phyloP scores from a whole-genome alignment of 1,140 invertebrate genomes.

The Bombus ignitus region DNA sequence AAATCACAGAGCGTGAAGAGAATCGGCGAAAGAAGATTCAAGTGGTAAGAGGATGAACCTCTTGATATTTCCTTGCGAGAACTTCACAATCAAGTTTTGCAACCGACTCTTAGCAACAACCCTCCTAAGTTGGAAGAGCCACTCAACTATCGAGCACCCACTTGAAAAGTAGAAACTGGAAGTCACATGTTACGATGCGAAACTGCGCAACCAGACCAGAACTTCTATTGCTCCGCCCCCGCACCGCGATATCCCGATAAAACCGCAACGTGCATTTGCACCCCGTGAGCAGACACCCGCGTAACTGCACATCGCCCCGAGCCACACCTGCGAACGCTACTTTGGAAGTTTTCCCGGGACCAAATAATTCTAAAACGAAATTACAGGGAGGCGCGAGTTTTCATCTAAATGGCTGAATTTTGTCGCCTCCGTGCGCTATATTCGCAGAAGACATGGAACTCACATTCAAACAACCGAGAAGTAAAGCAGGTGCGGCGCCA shows the following conservation, averaged over 20 bases:
- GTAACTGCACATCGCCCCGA: not conserved
- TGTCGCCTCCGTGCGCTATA: not conserved
- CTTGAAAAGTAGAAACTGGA: conserved; percentile 42
- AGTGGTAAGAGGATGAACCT: not conserved
- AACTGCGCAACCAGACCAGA: not conserved
- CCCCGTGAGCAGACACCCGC: not conserved
- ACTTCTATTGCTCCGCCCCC: conserved; percentile 6
- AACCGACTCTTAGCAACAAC: not conserved
- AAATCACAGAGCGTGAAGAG: too few species aligned
- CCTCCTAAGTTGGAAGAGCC: conserved; percentile 8
- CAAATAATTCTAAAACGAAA: conserved; percentile 41
- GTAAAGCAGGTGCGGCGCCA: not conserved
- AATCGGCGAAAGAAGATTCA: not conserved
- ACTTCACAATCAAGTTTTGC: conserved; percentile 25
- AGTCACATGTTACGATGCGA: conserved; percentile 31
- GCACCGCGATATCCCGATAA: conserved; percentile 2
- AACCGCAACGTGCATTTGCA: conserved; percentile 44
- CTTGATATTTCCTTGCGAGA: conserved; percentile 7
- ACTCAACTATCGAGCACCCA: conserved; percentile 37
- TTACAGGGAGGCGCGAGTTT: not conserved
- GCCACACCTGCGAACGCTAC: conserved; percentile 25
- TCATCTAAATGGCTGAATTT: conserved; percentile 13
- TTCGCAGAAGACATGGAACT: not conserved
- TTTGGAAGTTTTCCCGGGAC: conserved; percentile 21
- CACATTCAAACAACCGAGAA: not conserved